Percentiles rank a stretch among this genome's conserved stretches.
Evolutionary conservation across 2,888 invertebrate genomes (phyloP).

Genomic region (Belgica antarctica): DNA sequence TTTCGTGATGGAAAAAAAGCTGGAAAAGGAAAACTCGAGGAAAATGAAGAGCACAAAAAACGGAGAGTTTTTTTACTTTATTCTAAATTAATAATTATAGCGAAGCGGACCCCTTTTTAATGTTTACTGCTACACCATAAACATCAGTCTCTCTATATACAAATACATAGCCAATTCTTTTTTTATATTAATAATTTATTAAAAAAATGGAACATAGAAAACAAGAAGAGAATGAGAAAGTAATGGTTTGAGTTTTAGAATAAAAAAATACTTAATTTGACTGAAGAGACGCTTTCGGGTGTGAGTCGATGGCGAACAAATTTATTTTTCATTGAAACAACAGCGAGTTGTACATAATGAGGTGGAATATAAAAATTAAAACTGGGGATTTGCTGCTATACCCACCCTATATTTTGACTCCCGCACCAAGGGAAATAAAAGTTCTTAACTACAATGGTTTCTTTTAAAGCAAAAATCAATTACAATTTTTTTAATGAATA

Average conservation of each 20-base stretch:
- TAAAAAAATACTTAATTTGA: constrained; percentile 29
- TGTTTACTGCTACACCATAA: constrained; percentile 31
- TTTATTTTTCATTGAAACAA: constrained; percentile 16
- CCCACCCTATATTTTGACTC: background rate
- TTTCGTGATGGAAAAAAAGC: constrained; percentile 33
- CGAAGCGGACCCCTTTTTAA: constrained; percentile 42
- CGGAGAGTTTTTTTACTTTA: constrained; percentile 43
- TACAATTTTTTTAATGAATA: constrained; percentile 41
- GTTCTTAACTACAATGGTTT: background rate
- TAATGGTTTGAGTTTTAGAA: constrained; percentile 14
- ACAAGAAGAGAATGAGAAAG: constrained; percentile 20
- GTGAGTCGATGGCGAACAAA: constrained; percentile 20
- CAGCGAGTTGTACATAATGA: constrained; percentile 29
- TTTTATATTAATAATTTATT: constrained; percentile 43
- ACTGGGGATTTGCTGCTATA: background rate
- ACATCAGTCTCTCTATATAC: constrained; percentile 16
- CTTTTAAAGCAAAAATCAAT: background rate
- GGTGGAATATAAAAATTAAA: constrained; percentile 38
- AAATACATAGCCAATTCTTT: background rate
- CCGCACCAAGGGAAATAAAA: background rate
- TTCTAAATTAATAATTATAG: constrained; percentile 44
- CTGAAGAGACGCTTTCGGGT: background rate
- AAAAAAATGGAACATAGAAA: constrained; percentile 43
- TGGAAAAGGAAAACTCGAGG: constrained; percentile 4
- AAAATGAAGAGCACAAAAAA: constrained; percentile 22